Percentiles rank a stretch among this genome's conserved stretches.
Evolutionary conservation across 2,113 vertebrate genomes (phyloP).

Genomic region (Vulpes lagopus): DNA sequence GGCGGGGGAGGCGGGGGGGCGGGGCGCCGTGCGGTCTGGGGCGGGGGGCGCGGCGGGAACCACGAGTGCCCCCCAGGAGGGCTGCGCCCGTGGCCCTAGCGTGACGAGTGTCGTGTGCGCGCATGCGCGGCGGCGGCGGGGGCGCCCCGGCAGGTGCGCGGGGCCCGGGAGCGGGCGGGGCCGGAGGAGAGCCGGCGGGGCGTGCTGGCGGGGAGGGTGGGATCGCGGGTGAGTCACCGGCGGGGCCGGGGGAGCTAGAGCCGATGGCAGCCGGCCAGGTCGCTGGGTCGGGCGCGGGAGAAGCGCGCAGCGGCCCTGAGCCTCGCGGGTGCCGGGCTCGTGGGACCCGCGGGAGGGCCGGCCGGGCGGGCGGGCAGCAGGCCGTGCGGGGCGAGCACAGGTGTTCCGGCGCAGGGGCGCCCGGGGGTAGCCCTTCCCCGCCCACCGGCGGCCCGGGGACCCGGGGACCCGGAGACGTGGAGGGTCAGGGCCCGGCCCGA

Average conservation of each 20-base stretch:
- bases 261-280: not conserved
- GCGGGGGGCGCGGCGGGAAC: not conserved
- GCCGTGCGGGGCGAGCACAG: not conserved
- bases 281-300: not conserved
- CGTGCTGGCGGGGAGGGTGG: not conserved
- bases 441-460: too few relatives aligned
- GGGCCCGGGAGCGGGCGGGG: not conserved
- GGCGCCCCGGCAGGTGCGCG: not conserved
- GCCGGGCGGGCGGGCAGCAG: not conserved
- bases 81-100: too few relatives aligned
- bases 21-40: not conserved
- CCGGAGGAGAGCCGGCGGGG: not conserved
- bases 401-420: too few relatives aligned
- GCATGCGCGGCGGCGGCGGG: not conserved
- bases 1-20: too few relatives aligned
- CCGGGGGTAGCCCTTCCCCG: not conserved
- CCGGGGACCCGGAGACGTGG: too few relatives aligned
- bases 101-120: not conserved
- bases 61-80: not conserved
- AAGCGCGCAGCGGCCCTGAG: not conserved
- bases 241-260: not conserved
- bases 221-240: not conserved
- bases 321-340: not conserved
- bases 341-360: not conserved
- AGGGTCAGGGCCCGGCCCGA: fast-evolving